phyloP scores from a whole-genome alignment of 2,888 invertebrate genomes.

The Seira ritae region DNA sequence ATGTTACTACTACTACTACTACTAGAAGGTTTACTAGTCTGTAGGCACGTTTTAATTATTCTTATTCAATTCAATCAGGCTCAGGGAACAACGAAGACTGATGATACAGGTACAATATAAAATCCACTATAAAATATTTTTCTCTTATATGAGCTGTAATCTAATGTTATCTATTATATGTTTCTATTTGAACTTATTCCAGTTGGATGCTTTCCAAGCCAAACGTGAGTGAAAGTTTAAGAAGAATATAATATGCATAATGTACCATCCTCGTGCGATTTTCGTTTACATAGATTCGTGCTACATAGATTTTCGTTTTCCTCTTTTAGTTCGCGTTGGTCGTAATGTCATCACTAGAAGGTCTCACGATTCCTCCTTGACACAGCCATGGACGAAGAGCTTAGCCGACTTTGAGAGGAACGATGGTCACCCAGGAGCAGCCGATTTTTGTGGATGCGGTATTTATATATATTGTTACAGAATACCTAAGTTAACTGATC shows the following conservation, averaged over 20 bases:
- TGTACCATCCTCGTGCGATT: too few species aligned
- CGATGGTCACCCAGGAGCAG: slow-evolving; percentile 31
- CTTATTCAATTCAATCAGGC: too few species aligned
- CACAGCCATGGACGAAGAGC: slow-evolving; percentile 43
- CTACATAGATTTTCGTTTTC: neutral
- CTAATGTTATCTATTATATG: too few species aligned
- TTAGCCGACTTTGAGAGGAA: slow-evolving; percentile 4
- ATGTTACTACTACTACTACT: too few species aligned
- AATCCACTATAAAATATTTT: too few species aligned
- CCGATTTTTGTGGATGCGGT: slow-evolving; percentile 65
- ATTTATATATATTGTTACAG: too few species aligned
- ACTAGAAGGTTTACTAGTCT: too few species aligned
- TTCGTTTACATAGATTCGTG: too few species aligned
- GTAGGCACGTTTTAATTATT: too few species aligned
- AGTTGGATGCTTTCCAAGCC: slow-evolving; percentile 55
- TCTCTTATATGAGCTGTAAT: too few species aligned
- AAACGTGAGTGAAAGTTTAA: slow-evolving; percentile 28
- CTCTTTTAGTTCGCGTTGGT: slow-evolving; percentile 44
- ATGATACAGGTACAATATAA: slow-evolving; percentile 23
- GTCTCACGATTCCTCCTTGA: slow-evolving; percentile 50
- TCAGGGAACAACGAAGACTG: slow-evolving; percentile 44
- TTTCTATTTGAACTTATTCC: too few species aligned
- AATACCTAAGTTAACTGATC: too few species aligned
- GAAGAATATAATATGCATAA: neutral
- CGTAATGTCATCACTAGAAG: slow-evolving; percentile 45